A percentile compares a stretch with the other conserved stretches of the same genome.
phyloP scores from a whole-genome alignment of 2,113 vertebrate genomes.

The Psephotus haematonotus region DNA sequence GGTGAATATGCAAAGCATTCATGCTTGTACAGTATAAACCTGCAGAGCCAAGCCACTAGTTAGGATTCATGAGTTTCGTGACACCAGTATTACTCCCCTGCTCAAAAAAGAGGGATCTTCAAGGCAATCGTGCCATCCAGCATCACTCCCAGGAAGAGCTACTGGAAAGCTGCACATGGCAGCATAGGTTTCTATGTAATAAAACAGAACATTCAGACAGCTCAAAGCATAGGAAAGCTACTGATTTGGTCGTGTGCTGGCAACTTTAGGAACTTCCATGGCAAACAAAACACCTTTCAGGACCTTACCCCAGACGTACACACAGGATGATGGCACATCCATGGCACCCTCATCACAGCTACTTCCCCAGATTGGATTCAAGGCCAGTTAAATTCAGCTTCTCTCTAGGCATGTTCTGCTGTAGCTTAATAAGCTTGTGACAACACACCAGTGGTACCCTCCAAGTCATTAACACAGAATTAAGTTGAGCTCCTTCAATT shows the following conservation, averaged over 20 bases:
- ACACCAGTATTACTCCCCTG: neutral
- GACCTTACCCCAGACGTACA: neutral
- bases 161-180: neutral
- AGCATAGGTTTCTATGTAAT: neutral
- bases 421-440: neutral
- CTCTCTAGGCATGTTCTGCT: neutral
- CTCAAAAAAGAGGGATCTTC: neutral
- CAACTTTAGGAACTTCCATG: neutral
- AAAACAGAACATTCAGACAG: neutral
- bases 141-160: neutral
- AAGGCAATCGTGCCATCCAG: neutral
- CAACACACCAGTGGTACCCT: neutral
- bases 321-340: neutral
- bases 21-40: neutral
- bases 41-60: neutral
- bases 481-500: neutral
- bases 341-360: neutral
- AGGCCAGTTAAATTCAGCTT: neutral
- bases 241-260: neutral
- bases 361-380: neutral
- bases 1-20: neutral
- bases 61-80: neutral
- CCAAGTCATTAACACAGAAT: neutral
- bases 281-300: neutral
- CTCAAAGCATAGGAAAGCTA: neutral